phyloP scores from a whole-genome alignment of 2,113 vertebrate genomes.

The Dicaeum eximium region DNA sequence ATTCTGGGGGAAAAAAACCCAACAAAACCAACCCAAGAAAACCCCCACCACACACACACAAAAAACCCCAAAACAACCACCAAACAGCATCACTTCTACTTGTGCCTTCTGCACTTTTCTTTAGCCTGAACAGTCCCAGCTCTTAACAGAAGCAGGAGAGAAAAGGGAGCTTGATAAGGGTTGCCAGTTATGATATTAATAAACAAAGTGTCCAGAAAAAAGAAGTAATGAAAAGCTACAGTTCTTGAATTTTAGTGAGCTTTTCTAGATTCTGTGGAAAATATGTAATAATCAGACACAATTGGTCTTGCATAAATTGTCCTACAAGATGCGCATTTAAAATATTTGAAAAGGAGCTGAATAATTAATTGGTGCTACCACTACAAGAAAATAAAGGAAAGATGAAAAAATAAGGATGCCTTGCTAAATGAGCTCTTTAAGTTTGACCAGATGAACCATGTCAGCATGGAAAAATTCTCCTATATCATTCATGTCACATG shows the following conservation, averaged over 20 bases:
- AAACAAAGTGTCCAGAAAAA: not conserved
- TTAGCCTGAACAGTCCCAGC: not conserved
- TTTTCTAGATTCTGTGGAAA: not conserved
- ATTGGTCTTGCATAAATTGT: not conserved
- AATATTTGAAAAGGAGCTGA: not conserved
- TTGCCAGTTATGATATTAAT: not conserved
- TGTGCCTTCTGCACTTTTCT: not conserved
- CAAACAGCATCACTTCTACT: not conserved
- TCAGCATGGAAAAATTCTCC: not conserved
- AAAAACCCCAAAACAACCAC: too few relatives aligned
- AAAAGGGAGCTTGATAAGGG: not conserved
- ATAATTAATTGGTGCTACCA: not conserved
- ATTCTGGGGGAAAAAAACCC: not conserved
- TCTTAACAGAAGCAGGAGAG: not conserved
- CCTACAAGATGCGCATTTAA: not conserved
- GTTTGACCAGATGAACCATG: not conserved
- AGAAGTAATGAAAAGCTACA: not conserved
- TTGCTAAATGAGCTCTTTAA: not conserved
- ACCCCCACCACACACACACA: too few relatives aligned
- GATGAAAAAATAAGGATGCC: not conserved
- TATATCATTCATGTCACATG: not conserved
- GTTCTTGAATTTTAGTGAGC: not conserved
- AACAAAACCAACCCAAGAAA: too few relatives aligned
- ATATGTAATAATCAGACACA: not conserved
- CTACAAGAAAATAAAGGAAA: not conserved